phyloP scores from a whole-genome alignment of 2,888 invertebrate genomes.

The Zaprionus lineosus region DNA sequence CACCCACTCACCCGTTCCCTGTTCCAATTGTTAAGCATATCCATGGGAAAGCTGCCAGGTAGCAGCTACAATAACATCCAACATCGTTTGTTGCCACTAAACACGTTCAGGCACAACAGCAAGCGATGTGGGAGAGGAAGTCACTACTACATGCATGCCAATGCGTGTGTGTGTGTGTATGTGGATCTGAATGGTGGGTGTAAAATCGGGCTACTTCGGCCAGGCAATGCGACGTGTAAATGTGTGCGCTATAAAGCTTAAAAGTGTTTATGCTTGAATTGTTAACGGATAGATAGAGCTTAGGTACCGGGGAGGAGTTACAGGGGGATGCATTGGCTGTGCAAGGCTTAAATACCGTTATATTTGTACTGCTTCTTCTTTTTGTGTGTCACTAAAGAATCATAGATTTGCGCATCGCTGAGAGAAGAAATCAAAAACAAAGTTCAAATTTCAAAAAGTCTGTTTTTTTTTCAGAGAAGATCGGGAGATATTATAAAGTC shows the following conservation, averaged over 20 bases:
- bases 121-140: neutral
- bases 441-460: too few species aligned
- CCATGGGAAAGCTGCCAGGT: constrained; percentile 56
- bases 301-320: too few species aligned
- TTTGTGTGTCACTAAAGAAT: too few species aligned
- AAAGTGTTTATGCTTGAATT: constrained; percentile 67
- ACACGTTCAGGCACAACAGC: constrained; percentile 47
- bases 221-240: constrained; percentile 71
- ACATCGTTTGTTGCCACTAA: constrained; percentile 65
- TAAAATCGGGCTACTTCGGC: constrained; percentile 20
- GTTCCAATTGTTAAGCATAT: constrained; percentile 13
- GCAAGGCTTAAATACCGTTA: too few species aligned
- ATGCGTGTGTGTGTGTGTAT: neutral
- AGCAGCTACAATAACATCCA: constrained; percentile 63
- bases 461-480: too few species aligned
- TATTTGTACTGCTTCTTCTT: too few species aligned
- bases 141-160: constrained; percentile 4
- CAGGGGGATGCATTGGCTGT: constrained; percentile 2
- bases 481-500: too few species aligned
- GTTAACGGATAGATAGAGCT: constrained; percentile 16
- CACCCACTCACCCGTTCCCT: neutral
- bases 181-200: neutral
- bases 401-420: too few species aligned
- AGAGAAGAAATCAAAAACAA: too few species aligned
- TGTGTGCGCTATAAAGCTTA: constrained; percentile 67